Percentiles rank a stretch among this genome's conserved stretches.
phyloP scores from a whole-genome alignment of 2,888 invertebrate genomes.

The Branchipolynoe longqiensis region DNA sequence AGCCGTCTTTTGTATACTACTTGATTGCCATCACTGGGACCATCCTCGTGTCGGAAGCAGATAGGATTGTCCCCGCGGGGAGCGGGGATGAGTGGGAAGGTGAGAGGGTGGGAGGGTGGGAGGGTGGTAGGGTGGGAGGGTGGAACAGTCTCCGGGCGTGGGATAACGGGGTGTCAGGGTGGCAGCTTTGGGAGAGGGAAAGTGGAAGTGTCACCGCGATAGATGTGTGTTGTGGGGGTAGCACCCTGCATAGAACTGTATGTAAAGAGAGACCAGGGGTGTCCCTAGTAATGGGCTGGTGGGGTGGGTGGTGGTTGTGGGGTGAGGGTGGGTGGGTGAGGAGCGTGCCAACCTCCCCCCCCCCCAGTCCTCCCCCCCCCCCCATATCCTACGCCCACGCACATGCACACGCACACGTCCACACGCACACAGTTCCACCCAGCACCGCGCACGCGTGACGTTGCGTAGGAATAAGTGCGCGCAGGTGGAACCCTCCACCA shows the following conservation, averaged over 20 bases:
- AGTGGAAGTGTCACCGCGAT: constrained; percentile 25
- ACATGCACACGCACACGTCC: too few species aligned
- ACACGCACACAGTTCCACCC: too few species aligned
- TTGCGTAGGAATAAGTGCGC: neutral
- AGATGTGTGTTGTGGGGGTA: neutral
- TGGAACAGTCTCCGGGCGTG: neutral
- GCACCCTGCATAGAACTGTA: constrained; percentile 4
- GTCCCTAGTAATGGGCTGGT: constrained; percentile 27
- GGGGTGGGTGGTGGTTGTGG: too few species aligned
- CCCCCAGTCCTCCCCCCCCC: neutral
- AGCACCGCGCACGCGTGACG: constrained; percentile 31
- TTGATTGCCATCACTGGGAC: constrained; percentile 14
- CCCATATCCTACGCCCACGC: too few species aligned
- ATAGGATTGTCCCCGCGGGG: constrained; percentile 20
- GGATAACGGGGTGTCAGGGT: neutral
- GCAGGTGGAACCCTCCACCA: constrained; percentile 46
- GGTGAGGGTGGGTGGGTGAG: neutral
- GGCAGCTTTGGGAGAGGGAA: neutral
- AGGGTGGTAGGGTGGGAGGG: neutral
- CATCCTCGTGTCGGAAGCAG: constrained; percentile 10
- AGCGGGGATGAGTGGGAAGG: neutral
- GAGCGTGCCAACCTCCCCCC: constrained; percentile 24
- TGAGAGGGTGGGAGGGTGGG: neutral
- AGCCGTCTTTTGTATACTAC: constrained; percentile 30
- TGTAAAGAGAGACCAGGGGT: constrained; percentile 46